Evolutionary conservation across 2,113 vertebrate species (phyloP).

Genomic region (Oostethus manadensis): DNA sequence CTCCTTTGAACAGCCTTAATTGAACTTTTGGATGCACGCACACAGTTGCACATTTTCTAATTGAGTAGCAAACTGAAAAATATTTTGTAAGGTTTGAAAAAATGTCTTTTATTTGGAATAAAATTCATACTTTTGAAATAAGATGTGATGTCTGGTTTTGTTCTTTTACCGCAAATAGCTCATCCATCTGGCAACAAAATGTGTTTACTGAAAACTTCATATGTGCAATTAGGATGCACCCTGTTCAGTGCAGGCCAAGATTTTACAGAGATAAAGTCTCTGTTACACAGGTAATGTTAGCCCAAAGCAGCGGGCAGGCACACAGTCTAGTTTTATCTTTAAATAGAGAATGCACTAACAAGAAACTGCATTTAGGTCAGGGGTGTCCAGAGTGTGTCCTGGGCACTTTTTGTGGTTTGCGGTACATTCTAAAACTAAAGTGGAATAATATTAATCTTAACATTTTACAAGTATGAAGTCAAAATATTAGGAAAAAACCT

Average conservation of each 20-base stretch:
- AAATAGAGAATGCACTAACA: neutral
- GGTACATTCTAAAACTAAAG: no score
- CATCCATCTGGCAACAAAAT: no score
- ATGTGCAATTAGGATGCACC: neutral
- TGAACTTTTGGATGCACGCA: conserved; percentile 11
- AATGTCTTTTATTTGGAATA: neutral
- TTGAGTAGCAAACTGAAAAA: neutral
- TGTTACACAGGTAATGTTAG: neutral
- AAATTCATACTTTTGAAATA: no score
- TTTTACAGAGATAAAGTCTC: neutral
- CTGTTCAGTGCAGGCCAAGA: no score
- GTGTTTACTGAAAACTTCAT: no score
- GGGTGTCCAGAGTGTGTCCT: no score
- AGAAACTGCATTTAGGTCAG: neutral
- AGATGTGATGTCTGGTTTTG: no score
- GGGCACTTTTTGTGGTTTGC: no score
- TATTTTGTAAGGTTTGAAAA: conserved; percentile 4
- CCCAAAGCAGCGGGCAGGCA: neutral
- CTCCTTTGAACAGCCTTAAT: neutral
- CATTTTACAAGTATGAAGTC: no score
- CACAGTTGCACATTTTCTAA: neutral
- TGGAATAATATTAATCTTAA: no score
- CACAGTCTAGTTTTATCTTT: neutral
- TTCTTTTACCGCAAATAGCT: no score
- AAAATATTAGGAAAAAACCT: no score